Base-by-base conservation (phyloP, 2,888 invertebrate species). In the Holacanthella duospinosa region DNA sequence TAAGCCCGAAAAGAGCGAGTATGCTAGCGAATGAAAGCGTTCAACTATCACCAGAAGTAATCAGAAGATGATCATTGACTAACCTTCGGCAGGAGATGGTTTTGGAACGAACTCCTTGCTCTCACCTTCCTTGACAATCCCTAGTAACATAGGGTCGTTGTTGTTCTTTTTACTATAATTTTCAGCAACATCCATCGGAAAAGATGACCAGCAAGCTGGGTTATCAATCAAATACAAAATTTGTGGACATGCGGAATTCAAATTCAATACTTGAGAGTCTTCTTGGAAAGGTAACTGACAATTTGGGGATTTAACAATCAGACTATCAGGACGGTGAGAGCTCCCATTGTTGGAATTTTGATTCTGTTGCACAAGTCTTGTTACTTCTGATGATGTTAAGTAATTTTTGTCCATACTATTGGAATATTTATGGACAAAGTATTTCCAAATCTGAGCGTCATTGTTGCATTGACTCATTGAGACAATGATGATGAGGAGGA, bases 71-170 rank as follows among this genome's bases (percentile, higher is more conserved):
- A 29, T 43, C 44, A 56, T 26, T 16, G 19, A 61, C 61, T 63
- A 29, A 71, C 71, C 71, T 71, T 71, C 71, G 16, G 68, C 65
- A 1, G 71, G 66, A 19, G 64, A 59, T 12, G 71, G 71, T 27
- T 71, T 71, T 26, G 67, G 67, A 55, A 62, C 65, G 27, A 55
- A 64, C 25, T 56, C 29, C 12, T 56, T 19, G 21, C 43, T 57
- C 12, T 61, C 53, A 16, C 27, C 61, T 60, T 62, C 62, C 56
- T 53, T 27, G 27, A 29, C 16, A 43, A 43, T 1, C n/a, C n/a
- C n/a, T n/a, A n/a, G n/a, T n/a, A n/a, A n/a, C n/a, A n/a, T n/a
- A n/a, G n/a, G n/a, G n/a, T n/a, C n/a, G n/a, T n/a, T n/a, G n/a
- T n/a, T n/a, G n/a, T n/a, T n/a, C n/a, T n/a, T n/a, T n/a, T 59